phyloP scores from a whole-genome alignment of 2,797 vertebrate genomes.

The Thalassophryne amazonica region DNA sequence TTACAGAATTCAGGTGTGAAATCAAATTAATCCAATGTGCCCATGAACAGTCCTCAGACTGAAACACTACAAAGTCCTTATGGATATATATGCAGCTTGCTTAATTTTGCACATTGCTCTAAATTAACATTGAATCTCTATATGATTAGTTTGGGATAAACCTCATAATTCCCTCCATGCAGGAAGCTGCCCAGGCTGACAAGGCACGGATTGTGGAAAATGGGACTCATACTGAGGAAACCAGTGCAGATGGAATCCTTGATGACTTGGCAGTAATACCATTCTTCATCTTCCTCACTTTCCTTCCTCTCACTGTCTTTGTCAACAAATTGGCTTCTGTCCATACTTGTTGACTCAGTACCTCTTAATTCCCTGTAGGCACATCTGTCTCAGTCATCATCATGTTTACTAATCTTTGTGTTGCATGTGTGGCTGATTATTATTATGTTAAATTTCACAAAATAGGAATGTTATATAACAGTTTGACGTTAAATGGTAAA shows the following conservation, averaged over 20 bases:
- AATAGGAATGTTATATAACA: too few species aligned
- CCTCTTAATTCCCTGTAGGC: conserved; percentile 13
- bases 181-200: conserved; percentile 71
- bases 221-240: conserved; percentile 59
- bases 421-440: conserved; percentile 31
- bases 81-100: too few species aligned
- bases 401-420: conserved; percentile 22
- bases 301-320: conserved; percentile 29
- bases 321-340: conserved; percentile 1
- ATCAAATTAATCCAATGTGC: too few species aligned
- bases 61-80: too few species aligned
- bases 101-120: too few species aligned
- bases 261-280: conserved; percentile 70
- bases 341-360: neutral
- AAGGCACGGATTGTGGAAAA: conserved; percentile 68
- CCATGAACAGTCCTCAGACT: too few species aligned
- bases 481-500: too few species aligned
- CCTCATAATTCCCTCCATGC: conserved; percentile 45
- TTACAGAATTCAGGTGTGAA: too few species aligned
- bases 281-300: conserved; percentile 16
- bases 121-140: too few species aligned
- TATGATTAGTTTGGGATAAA: conserved; percentile 18
- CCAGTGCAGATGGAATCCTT: conserved; percentile 40
- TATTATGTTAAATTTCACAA: too few species aligned
- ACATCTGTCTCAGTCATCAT: conserved; percentile 5